Base-by-base conservation (phyloP, 2,797 vertebrate genomes). In the Phataginus tricuspis region DNA sequence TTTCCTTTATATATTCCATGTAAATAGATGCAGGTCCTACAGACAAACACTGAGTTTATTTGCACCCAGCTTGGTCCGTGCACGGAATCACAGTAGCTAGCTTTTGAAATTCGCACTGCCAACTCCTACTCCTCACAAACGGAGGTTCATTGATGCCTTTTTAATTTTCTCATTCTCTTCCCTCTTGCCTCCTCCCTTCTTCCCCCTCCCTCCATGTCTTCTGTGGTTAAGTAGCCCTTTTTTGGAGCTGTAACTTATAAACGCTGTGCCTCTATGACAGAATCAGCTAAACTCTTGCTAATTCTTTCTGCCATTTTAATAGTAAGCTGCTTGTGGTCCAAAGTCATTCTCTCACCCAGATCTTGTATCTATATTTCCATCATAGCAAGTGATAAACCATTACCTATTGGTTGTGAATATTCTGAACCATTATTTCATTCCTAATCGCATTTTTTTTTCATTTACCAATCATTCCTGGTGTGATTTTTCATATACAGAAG, bases 391-490 rank as follows among this genome's bases (percentile, higher is more conserved):
- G 34, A 83, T 55, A 88, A 71, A 71, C 49, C 34, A 51, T 39
- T 90, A 51, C 42, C 53, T 45, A 25, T 63, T 71, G 74, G 31
- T 7, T 91, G 59, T 80, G 53, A 80, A 84, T 69, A 95, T 80
- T 92, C 64, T 71, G 39, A 92, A 39, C 29, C 34, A 64, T 91
- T 39, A n/a, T 89, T 91, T 23, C 29, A 55, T 87, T 78, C 23
- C 45, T 69, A 69, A 64, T 59, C 34, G 89, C 86, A 91, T 45
- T 55, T 90, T 95, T 45, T 45, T 94, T 90, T 92, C 74, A 78
- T 74, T 83, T 79, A 23, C 83, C 82, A 34, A 79, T 88, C 61
- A 87, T 55, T 84, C 71, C 94, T 31, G 29, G 51, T 42, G 15
- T 74, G 68, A 53, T n/a, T 21, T 31, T 74, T 87, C 88, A 74